Base-by-base conservation (phyloP, 1,140 invertebrate species). In the Halictus rubicundus region DNA sequence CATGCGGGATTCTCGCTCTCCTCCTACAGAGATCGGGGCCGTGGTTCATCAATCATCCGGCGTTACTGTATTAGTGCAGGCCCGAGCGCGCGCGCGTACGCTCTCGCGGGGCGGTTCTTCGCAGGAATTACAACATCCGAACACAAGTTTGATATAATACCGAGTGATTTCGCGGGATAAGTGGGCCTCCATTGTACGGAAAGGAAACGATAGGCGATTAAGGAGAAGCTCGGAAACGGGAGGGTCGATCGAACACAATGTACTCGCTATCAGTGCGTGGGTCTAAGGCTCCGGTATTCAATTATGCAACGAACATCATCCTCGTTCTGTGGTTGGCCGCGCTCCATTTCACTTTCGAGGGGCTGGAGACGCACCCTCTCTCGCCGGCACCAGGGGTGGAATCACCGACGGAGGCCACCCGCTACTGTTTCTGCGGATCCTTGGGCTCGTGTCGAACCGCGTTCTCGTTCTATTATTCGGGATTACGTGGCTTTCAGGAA, bases 221-320 rank as follows among this genome's bases (percentile, higher is more conserved):
- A 60, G 74, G 66, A 57, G 69, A 32, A 3, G 64, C 64, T 46
- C n/a, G 39, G 64, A 66, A 46, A 46, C 39, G 39, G n/a, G 64
- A 66, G 49, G 60, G 70, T 72, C 46, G 69, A 78, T 72, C 60
- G 68, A 57, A 27, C 61, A 64, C 46, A 42, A 65, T 65, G 69
- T 78, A 46, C 32, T 71, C 6, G 32, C 46, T 61, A 57, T 65
- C 68, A 23, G 46, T 57, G 68, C 68, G 49, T 21, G 68, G 69
- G 49, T 7, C 32, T 25, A 72, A 78, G 59, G 76, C 52, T 42
- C 60, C 0, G 57, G 85, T 81, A 81, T 87, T 86, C 85, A 87
- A 87, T 87, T 87, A 87, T 87, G 85, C 85, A 86, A 70, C 78
- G 85, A 78, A 81, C 86, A 78, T 87, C 85, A 87, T 85, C 84